These are phyloP conservation scores for Octopus sinensis DNA, from an alignment of 1,140 invertebrate species.

Conservation along the genomic window DNA sequence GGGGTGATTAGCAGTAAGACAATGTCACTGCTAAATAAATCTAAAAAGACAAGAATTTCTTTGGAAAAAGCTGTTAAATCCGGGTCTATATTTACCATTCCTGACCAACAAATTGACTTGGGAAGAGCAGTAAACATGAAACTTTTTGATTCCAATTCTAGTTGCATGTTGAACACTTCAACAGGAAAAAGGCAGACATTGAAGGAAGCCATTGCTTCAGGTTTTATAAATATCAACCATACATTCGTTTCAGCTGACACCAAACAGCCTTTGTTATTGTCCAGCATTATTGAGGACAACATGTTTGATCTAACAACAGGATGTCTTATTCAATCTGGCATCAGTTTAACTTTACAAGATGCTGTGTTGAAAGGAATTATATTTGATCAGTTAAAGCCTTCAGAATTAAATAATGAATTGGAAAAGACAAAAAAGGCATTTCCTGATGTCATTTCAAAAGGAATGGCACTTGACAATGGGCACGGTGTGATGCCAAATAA, in stretches of 20 bases:
- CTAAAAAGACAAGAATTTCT: slow-evolving; percentile 74
- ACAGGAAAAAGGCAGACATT: slow-evolving; percentile 69
- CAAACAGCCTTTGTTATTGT: slow-evolving; percentile 22
- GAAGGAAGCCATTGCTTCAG: slow-evolving; percentile 66
- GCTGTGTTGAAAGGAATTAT: slow-evolving; percentile 1
- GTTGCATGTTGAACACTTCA: slow-evolving; percentile 76
- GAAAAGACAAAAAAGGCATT: too few species aligned
- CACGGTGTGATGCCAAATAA: too few species aligned
- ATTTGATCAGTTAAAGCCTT: background rate
- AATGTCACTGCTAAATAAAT: slow-evolving; percentile 69
- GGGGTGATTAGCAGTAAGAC: slow-evolving; percentile 81
- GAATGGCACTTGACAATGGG: too few species aligned
- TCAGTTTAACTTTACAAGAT: background rate
- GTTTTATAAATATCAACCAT: slow-evolving; percentile 74
- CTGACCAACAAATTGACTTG: slow-evolving; percentile 60
- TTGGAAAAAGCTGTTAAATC: slow-evolving; percentile 73
- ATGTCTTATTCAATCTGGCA: background rate
- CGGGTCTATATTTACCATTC: slow-evolving; percentile 75
- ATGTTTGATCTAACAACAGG: slow-evolving; percentile 29
- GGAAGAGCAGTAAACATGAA: slow-evolving; percentile 64
- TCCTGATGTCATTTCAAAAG: background rate
- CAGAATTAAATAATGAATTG: too few species aligned
- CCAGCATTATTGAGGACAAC: slow-evolving; percentile 39
- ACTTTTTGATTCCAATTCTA: slow-evolving; percentile 76
- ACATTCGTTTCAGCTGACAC: slow-evolving; percentile 19